Base-by-base conservation (phyloP, 2,888 invertebrate genomes). In the Eilema sororculum region DNA sequence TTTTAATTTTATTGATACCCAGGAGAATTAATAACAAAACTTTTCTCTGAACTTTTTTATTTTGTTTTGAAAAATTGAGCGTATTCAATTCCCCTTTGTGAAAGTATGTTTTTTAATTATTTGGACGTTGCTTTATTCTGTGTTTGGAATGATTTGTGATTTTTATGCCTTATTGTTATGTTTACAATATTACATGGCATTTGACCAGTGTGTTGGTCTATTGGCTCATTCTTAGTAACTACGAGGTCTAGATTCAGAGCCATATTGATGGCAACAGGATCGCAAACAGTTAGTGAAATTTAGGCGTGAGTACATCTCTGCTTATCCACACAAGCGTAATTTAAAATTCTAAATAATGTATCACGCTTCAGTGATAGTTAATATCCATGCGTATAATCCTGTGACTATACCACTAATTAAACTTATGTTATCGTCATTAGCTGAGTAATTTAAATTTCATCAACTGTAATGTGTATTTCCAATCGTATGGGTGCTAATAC, bases 391-490 rank as follows among this genome's bases (percentile, higher is more conserved):
- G 10, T 1, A 8, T 24, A 28, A 46, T 25, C 41, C 25, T 8
- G 9, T 64, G 30, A 64, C 28, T 28, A 64, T 20, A n/a, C 20
- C 25, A 2, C n/a, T 64, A 13, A 46, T 52, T 52, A n/a, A 52
- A 30, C 52, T 64, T 52, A 8, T 64, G 25, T 52, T 30, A 30
- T 41, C 46, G n/a, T n/a, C 46, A 64, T 64, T 52, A 12, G 46
- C 41, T 46, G 12, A 12, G 28, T 52, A 64, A 64, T 64, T 52
- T n/a, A 64, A 52, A 52, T 30, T 28, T 6, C n/a, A 64, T n/a
- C 64, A 52, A 6, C 52, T 20, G 30, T 28, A 64, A 25, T 28
- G 52, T 52, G 12, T 28, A 30, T 64, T 64, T 30, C 28, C 64
- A 64, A 52, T 64, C 13, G 1, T 9, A 12, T 52, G 1, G 10